phyloP scores from a whole-genome alignment of 2,113 vertebrate genomes.

The Leucopsar rothschildi region DNA sequence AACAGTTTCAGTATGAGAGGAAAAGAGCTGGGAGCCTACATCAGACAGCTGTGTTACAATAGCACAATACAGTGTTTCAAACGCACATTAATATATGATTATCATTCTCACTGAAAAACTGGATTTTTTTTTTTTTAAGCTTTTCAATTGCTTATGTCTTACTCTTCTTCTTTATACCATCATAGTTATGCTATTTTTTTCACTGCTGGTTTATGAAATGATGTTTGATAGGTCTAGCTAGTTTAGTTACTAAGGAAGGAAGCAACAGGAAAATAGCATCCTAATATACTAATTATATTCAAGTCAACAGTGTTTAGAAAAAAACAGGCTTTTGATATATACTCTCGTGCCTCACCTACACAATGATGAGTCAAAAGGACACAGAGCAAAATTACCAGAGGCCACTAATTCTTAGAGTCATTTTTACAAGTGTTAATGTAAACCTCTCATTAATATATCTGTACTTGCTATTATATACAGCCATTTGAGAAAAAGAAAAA shows the following conservation, averaged over 20 bases:
- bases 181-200: neutral
- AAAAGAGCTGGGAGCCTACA: neutral
- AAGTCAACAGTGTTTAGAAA: neutral
- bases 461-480: neutral
- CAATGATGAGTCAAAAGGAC: neutral
- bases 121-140: neutral
- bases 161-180: neutral
- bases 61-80: neutral
- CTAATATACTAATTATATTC: neutral
- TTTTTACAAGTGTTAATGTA: neutral
- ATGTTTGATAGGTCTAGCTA: neutral
- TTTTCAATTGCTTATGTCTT: neutral
- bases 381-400: neutral
- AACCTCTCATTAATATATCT: neutral
- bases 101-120: neutral
- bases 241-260: neutral
- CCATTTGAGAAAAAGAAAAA: neutral
- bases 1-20: neutral
- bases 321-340: neutral
- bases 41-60: neutral
- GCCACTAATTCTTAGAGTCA: neutral
- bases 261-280: neutral
- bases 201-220: neutral
- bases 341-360: neutral
- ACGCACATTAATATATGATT: neutral